phyloP scores from a whole-genome alignment of 2,113 vertebrate species.

The Orientallactaga bullata region DNA sequence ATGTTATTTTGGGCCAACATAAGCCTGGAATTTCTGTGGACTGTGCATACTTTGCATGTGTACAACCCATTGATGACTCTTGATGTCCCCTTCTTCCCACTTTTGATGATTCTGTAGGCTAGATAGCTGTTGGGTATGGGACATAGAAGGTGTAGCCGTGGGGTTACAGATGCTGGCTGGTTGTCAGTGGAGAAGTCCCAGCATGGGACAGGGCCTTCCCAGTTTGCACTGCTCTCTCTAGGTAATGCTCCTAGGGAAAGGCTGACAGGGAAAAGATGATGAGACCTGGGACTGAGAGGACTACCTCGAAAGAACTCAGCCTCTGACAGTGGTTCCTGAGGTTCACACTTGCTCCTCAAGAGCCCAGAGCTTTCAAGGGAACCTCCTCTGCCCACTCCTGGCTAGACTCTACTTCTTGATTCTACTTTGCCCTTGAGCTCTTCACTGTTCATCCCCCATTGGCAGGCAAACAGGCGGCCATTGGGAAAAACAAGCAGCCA shows the following conservation, averaged over 20 bases:
- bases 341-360: background rate
- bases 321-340: background rate
- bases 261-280: background rate
- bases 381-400: background rate
- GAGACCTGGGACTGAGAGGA: background rate
- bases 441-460: background rate
- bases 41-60: background rate
- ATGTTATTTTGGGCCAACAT: slow-evolving; percentile 27
- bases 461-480: background rate
- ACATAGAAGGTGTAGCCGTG: background rate
- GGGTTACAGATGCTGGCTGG: background rate
- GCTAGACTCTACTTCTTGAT: background rate
- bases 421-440: background rate
- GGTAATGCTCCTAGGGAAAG: background rate
- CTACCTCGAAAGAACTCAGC: background rate
- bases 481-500: background rate
- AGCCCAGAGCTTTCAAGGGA: background rate
- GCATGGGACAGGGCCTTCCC: background rate
- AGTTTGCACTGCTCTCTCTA: background rate
- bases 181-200: background rate
- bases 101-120: background rate
- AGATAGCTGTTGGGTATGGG: background rate
- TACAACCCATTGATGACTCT: background rate
- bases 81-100: background rate
- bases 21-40: background rate